phyloP scores from a whole-genome alignment of 2,113 vertebrate genomes.

The Silurus asotus region DNA sequence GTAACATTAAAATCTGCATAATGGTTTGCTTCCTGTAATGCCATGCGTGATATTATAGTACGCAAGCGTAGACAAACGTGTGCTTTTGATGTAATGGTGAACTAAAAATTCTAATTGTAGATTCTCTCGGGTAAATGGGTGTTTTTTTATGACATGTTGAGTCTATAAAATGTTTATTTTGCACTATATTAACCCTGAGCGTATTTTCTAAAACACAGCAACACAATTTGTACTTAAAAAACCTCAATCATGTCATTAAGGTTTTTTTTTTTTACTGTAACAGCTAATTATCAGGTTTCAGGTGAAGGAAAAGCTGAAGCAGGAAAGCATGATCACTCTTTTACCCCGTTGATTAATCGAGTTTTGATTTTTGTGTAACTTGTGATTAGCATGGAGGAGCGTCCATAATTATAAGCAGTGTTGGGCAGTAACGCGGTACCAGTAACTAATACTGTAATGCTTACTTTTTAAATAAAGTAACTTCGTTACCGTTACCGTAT shows the following conservation, averaged over 20 bases:
- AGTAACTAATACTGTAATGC: too few relatives aligned
- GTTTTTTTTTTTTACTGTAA: not conserved
- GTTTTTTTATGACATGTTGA: not conserved
- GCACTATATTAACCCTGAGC: not conserved
- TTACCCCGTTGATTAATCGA: not conserved
- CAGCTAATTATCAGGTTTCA: not conserved
- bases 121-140: not conserved
- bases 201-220: not conserved
- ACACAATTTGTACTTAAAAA: not conserved
- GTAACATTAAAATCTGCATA: not conserved
- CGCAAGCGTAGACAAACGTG: not conserved
- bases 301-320: not conserved
- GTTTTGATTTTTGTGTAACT: not conserved
- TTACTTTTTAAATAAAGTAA: too few relatives aligned
- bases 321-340: not conserved
- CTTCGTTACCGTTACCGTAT: too few relatives aligned
- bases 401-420: not conserved
- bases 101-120: not conserved
- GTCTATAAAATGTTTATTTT: not conserved
- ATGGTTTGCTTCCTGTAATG: not conserved
- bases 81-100: not conserved
- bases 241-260: not conserved
- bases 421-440: too few relatives aligned
- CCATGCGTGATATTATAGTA: not conserved
- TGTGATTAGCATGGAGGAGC: not conserved